Base-by-base conservation (phyloP, 2,113 vertebrate species). In the Cephalopholis sonnerati region DNA sequence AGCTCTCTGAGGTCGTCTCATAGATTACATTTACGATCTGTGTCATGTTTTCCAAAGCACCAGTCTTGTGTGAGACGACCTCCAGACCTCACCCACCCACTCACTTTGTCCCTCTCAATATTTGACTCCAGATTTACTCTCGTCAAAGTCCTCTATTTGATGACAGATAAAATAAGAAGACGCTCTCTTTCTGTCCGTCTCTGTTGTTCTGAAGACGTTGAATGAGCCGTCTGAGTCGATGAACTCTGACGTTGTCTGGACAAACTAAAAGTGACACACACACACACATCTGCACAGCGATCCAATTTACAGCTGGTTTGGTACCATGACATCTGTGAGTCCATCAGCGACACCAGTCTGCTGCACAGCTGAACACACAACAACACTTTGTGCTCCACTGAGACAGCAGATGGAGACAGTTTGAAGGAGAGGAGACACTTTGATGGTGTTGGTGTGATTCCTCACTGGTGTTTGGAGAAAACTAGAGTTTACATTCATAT, bases 261-360 rank as follows among this genome's bases (percentile, higher is more conserved):
- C 53, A 80, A 74, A 80, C 44, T 74, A 9, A 77, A 58, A 51
- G 25, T 22, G 75, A 82, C 27, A 58, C 48, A 75, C 53, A 82
- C 27, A 58, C 48, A 75, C 53, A 79, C 74, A 58, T 48, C 18
- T 50, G 36, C 32, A 63, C 74, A 58, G 24, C 59, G 59, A 9
- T 82, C 51, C 24, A 77, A 16, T 86, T 79, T 75, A 71, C 78
- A 81, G 39, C 27, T 84, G 74, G 59, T 77, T 89, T 79, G 78
- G 53, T 74, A 69, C 74, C 64, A n/a, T 71, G 68, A 66, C 77
- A 54, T 68, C 74, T 71, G 55, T 77, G 83, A 78, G 58, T 81
- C 69, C 63, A 48, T 85, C 36, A 36, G 7, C 32, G 32, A 36
- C 32, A 36, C 32, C 32, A 54, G 72, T 67, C 36, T 54, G 54